Conservation (phyloP, 2,797 vertebrate species). For the Cottoperca gobio region DNA sequence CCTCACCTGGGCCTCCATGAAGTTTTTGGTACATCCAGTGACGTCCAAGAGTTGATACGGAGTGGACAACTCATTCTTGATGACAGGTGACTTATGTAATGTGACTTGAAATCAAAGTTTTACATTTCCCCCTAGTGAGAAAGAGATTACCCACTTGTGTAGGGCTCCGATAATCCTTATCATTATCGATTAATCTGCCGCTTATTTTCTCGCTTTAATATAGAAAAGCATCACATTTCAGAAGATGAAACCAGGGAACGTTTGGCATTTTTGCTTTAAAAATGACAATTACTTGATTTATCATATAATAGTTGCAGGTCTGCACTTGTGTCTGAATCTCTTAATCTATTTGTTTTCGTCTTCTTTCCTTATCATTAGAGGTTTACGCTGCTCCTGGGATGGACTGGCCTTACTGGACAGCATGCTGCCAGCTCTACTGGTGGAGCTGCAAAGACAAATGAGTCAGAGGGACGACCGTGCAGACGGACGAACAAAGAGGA, state of each 20-base stretch:
- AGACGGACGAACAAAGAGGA: conserved; percentile 28
- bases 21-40: conserved; percentile 75
- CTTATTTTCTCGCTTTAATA: background rate
- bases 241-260: background rate
- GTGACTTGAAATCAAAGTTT: background rate
- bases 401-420: conserved; percentile 92
- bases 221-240: background rate
- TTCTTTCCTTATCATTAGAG: conserved; percentile 73
- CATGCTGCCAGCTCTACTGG: conserved; percentile 87
- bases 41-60: conserved; percentile 78
- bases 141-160: background rate
- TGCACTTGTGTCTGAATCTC: background rate
- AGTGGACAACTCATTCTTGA: conserved; percentile 87
- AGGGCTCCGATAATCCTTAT: background rate
- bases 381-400: conserved; percentile 91
- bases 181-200: background rate
- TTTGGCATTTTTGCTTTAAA: background rate
- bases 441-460: conserved; percentile 81
- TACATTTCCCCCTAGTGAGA: background rate
- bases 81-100: conserved; percentile 80
- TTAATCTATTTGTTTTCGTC: background rate
- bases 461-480: background rate
- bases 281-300: background rate
- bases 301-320: background rate
- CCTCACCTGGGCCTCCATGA: conserved; percentile 80